Evolutionary conservation across 2,113 vertebrate species (phyloP).

Genomic region (Felis catus): DNA sequence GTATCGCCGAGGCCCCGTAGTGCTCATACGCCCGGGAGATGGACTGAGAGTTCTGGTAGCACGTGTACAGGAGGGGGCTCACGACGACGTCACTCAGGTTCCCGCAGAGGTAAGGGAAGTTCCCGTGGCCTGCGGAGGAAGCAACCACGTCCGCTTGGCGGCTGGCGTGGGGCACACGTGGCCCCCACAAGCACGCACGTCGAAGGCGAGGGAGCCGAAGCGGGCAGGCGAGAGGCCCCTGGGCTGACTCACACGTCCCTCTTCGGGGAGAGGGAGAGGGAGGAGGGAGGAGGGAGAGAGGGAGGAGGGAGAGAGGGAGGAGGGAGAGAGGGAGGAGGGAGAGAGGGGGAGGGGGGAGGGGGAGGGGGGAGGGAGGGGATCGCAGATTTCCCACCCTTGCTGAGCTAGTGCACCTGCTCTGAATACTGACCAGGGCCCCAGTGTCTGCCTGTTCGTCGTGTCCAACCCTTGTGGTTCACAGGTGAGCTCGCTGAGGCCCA

Average conservation of each 20-base stretch:
- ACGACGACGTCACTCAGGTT: constrained; percentile 93
- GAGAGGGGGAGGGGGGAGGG: too few species aligned
- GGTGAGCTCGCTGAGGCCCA: background rate
- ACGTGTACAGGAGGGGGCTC: constrained; percentile 93
- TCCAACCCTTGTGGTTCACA: background rate
- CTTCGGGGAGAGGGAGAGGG: too few species aligned
- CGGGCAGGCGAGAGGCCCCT: rapidly evolving
- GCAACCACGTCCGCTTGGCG: rapidly evolving
- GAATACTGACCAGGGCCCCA: rapidly evolving
- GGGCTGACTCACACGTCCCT: background rate
- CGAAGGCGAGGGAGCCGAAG: rapidly evolving
- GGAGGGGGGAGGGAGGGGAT: background rate
- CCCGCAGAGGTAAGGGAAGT: constrained; percentile 94
- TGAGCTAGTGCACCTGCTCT: background rate
- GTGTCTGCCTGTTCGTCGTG: background rate
- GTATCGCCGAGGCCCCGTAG: constrained; percentile 89
- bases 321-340: too few species aligned
- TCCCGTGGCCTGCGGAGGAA: constrained; percentile 91
- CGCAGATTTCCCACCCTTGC: rapidly evolving
- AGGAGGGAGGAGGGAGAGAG: too few species aligned
- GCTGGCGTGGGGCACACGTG: rapidly evolving
- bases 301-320: too few species aligned
- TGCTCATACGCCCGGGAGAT: constrained; percentile 94
- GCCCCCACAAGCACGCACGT: rapidly evolving
- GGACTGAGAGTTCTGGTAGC: constrained; percentile 95